These are phyloP conservation scores for Leptinotarsa texana DNA, from an alignment of 1,140 invertebrate genomes.

Conservation along the genomic window DNA sequence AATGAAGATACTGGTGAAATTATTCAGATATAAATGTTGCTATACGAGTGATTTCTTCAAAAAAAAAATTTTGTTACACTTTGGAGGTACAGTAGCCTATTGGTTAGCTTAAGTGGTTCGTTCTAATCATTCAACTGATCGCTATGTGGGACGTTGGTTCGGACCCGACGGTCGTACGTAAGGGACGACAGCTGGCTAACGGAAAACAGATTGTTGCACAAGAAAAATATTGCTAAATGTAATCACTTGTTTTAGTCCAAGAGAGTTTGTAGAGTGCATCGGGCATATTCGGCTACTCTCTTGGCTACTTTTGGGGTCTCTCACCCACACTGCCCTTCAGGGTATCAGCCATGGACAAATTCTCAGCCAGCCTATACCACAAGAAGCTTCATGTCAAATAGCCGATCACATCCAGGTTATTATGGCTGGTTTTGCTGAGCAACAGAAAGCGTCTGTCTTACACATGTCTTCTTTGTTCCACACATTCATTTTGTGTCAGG, in stretches of 20 bases:
- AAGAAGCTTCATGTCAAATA: slow-evolving; percentile 93
- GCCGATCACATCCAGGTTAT: slow-evolving; percentile 96
- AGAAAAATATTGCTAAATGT: no score
- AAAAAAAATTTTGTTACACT: no score
- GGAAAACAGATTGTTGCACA: no score
- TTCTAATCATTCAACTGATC: no score
- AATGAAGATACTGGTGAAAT: no score
- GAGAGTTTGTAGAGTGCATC: slow-evolving; percentile 95
- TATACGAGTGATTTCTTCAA: no score
- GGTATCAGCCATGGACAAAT: slow-evolving; percentile 54
- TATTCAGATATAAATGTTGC: no score
- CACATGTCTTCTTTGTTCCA: slow-evolving; percentile 92
- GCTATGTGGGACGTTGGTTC: no score
- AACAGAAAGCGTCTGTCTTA: slow-evolving; percentile 84
- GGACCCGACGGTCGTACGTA: no score
- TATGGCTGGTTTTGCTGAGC: slow-evolving; percentile 95
- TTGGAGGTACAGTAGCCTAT: no score
- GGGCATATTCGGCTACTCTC: slow-evolving; percentile 91
- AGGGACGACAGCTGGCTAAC: no score
- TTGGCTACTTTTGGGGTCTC: slow-evolving; percentile 92
- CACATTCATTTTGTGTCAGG: slow-evolving; percentile 81
- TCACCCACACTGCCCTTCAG: slow-evolving; percentile 82
- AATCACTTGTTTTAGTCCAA: slow-evolving; percentile 64
- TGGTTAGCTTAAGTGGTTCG: no score
- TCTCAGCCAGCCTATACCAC: slow-evolving; percentile 86